Conservation (phyloP, 2,797 vertebrate species). For the Dendrocincla tyrannina region DNA sequence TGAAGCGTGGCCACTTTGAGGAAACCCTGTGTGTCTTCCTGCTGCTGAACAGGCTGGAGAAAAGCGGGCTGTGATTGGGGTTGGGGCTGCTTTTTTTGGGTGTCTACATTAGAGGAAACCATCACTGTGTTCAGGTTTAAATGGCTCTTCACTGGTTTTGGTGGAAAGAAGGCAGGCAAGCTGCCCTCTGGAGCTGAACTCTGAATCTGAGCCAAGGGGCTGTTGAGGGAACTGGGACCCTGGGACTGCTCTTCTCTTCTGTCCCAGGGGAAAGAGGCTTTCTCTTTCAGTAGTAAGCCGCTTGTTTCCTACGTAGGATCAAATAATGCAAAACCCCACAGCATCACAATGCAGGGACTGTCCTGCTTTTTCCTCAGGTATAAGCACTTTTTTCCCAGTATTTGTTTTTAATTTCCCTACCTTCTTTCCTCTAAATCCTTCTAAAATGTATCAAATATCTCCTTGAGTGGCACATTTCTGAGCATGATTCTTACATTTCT, state of each 20-base stretch:
- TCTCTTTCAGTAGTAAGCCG: neutral
- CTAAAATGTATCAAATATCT: neutral
- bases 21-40: neutral
- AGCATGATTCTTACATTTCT: neutral
- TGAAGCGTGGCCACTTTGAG: neutral
- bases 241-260: neutral
- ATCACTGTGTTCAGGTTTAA: neutral
- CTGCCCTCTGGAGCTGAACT: accelerated
- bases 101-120: neutral
- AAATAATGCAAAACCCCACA: neutral
- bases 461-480: neutral
- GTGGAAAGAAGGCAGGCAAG: neutral
- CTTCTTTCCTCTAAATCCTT: neutral
- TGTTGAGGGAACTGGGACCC: neutral
- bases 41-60: neutral
- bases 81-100: accelerated
- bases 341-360: neutral
- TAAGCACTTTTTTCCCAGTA: neutral
- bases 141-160: neutral
- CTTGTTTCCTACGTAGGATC: neutral
- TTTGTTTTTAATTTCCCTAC: neutral
- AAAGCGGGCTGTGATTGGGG: neutral
- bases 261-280: neutral
- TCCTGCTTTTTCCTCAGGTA: neutral
- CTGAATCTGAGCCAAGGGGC: neutral